Base-by-base conservation (phyloP, 2,797 vertebrate genomes). In the Malurus splendens region DNA sequence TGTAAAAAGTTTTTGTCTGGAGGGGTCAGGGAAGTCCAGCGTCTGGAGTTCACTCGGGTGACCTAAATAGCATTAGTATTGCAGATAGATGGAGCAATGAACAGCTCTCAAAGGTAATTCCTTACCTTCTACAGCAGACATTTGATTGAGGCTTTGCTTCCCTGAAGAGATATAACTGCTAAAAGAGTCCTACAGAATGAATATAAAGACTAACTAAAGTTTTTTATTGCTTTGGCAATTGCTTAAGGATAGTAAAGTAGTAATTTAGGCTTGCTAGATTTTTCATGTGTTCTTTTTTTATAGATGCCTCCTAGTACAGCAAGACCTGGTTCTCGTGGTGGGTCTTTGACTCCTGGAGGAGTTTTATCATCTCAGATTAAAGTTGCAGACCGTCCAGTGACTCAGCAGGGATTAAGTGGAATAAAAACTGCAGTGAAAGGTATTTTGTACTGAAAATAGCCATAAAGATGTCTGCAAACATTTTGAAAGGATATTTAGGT, bases 371-470 rank as follows among this genome's bases (percentile, higher is more conserved):
- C 99, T 77, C 98, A 98, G 64, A 99, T 99, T 93, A 99, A 98
- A 97, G 98, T 99, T 93, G 97, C 98, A 4, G 98, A 99, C 91
- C 98, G 99, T 79, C 99, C 99, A 27, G 98, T 99, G 82, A 99
- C 99, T 83, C 99, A 99, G 4, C 99, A 99, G 93, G 99, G 99
- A 18, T 98, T 99, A 89, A 99, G 98, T 92, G 99, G 99, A 89
- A 99, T 99, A 98, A 99, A 99, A 97, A 99, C 98, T 14, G 98
- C 98, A 52, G 93, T 98, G 91, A 99, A 99, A 98, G 99, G 99
- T 99, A 96, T 73, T 61, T 90, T 67, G 13, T 27, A 33, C 18
- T 42, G 25, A 62, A 87, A 83, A 41, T 38, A 72, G 6, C 12
- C 62, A 9, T 59, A 11, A 52, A 56, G 3, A 12, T 67, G 6